Evolutionary conservation across 2,113 vertebrate species (phyloP), one percentile per base, ranked within the genome.

Genomic region (Cyanocitta stelleri): DNA sequence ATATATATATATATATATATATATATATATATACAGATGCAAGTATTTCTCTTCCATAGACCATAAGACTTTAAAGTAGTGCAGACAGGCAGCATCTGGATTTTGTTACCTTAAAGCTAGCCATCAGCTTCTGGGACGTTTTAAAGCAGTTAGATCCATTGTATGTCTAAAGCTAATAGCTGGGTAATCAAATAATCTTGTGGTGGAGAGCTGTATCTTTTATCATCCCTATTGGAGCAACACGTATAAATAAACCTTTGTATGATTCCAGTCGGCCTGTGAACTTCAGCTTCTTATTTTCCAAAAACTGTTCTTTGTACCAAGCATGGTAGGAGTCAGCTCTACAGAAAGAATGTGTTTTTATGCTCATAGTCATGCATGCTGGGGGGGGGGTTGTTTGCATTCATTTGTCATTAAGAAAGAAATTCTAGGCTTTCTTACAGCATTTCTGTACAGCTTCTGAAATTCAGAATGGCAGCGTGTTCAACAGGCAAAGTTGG

Each of bases 21-120:
- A 44, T 10, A 9, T 13, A 30, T 7, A 26, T 1, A 15, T 13
- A 68, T 4, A 64, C 22, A 75, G 20, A 58, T 3, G 23, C 48
- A 77, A 93, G 48, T 33, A 74, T 93, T 94, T 95, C 39, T 96
- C 85, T 81, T 90, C 86, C 86, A 16, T 83, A 85, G 85, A 96
- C 83, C 55, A 43, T 54, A 71, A 71, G 80, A 93, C 74, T 96
- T 96, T 68, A 96, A 92, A 91, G 86, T 41, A 88, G 79, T 77
- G 63, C 85, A 97, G 96, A 98, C 95, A 96, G 77, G 61, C 83
- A 56, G 91, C 98, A 98, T 98, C 98, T 98, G 98, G 97, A 97
- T 97, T 97, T 97, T 98, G 96, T 98, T 98, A 98, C 94, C 94
- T 97, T 96, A 87, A 94, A 97, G 87, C 95, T 92, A 97, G 95